Percentiles rank a stretch among this genome's conserved stretches.
Conservation (phyloP, 2,113 vertebrate species). For the Chlorodrepanis virens region DNA sequence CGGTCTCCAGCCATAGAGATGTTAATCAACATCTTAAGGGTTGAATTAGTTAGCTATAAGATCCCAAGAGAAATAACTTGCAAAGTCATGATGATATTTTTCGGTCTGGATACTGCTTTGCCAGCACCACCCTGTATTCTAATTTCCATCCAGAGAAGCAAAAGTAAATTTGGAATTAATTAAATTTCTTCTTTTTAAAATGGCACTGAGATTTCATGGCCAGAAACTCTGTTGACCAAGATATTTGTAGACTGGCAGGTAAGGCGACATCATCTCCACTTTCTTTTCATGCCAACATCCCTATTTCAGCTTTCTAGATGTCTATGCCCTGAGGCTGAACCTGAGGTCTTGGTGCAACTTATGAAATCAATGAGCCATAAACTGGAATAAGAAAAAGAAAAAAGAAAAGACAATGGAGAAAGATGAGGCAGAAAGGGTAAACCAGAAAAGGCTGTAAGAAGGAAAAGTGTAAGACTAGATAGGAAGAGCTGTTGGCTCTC, state of each 20-base stretch:
- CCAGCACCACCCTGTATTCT: neutral
- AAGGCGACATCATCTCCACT: neutral
- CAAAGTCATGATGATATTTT: neutral
- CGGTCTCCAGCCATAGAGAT: neutral
- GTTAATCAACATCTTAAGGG: neutral
- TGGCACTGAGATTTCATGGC: neutral
- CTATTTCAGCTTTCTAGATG: neutral
- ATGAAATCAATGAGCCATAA: constrained; percentile 1
- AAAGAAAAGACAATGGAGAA: neutral
- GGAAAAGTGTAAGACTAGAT: neutral
- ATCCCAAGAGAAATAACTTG: neutral
- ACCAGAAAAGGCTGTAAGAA: neutral
- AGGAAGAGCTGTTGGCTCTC: neutral
- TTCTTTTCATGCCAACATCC: neutral
- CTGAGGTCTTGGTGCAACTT: neutral
- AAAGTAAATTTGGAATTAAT: neutral
- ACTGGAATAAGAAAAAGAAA: neutral
- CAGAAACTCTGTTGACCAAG: neutral
- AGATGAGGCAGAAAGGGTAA: neutral
- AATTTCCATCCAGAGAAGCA: neutral
- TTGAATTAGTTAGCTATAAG: neutral
- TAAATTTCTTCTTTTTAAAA: constrained; percentile 4
- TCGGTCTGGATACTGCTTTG: neutral
- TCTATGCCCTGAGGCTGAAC: neutral
- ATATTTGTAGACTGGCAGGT: neutral